These are phyloP conservation scores for Propithecus deckenii DNA, from an alignment of 2,797 vertebrate genomes.

Conservation along the genomic window DNA sequence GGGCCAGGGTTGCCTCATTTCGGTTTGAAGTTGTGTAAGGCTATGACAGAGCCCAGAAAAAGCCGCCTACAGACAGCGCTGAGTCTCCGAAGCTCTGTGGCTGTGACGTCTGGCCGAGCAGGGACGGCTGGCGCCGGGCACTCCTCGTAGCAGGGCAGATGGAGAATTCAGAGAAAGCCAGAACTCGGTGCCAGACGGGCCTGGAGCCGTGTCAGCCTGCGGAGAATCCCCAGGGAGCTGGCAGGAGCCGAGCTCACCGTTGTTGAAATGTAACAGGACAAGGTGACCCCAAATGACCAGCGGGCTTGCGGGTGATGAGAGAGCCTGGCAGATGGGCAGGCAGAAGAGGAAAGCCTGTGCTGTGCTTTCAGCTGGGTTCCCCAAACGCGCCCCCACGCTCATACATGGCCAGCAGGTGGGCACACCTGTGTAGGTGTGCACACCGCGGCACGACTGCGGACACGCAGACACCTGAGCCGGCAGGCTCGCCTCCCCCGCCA, in stretches of 20 bases:
- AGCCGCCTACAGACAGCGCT: not conserved
- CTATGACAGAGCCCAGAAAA: not conserved
- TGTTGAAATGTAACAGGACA: not conserved
- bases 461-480: rapidly evolving
- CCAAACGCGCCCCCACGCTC: rapidly evolving
- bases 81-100: not conserved
- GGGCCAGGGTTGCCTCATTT: not conserved
- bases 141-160: not conserved
- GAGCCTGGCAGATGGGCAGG: not conserved
- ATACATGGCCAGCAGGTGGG: rapidly evolving
- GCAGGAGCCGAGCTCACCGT: not conserved
- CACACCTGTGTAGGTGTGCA: not conserved
- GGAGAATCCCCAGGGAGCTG: not conserved
- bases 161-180: constrained; percentile 7
- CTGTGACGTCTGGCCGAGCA: not conserved
- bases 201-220: not conserved
- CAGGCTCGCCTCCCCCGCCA: not conserved
- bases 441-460: rapidly evolving
- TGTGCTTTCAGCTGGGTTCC: not conserved
- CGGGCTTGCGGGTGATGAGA: not conserved
- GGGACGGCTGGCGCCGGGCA: not conserved
- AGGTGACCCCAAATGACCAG: constrained; percentile 43
- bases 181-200: constrained; percentile 34
- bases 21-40: not conserved
- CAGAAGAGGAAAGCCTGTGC: not conserved